These are phyloP conservation scores for Triplophysa yarkandensis DNA, from an alignment of 2,797 vertebrate genomes.

Conservation along the genomic window DNA sequence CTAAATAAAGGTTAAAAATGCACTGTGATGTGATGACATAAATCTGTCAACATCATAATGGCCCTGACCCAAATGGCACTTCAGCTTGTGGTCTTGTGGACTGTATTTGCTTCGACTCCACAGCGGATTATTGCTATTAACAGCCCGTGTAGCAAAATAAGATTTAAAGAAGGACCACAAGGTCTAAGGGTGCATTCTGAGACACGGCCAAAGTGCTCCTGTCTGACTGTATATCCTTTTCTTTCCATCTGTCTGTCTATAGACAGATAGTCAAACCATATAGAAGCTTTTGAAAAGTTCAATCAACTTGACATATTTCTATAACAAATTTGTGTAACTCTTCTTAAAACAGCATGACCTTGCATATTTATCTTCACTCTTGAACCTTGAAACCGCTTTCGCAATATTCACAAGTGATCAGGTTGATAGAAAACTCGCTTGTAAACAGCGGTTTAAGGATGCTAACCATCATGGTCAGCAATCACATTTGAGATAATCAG, in stretches of 20 bases:
- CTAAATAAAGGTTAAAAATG: neutral
- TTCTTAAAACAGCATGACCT: slow-evolving; percentile 27
- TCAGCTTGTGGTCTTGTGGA: neutral
- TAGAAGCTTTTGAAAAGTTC: neutral
- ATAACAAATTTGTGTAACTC: slow-evolving; percentile 7
- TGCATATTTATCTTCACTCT: slow-evolving; percentile 6
- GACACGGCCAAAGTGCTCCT: neutral
- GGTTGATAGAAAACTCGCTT: slow-evolving; percentile 43
- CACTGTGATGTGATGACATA: neutral
- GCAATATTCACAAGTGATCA: slow-evolving; percentile 30
- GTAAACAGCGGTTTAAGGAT: slow-evolving; percentile 49
- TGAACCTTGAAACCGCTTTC: slow-evolving; percentile 35
- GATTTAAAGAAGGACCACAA: neutral
- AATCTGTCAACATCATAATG: slow-evolving; percentile 3
- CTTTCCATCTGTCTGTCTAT: neutral
- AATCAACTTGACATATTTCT: slow-evolving; percentile 17
- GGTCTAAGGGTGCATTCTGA: neutral
- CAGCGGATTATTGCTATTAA: neutral
- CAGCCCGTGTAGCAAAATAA: slow-evolving; percentile 1
- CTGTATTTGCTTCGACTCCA: neutral
- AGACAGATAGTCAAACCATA: neutral
- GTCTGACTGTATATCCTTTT: neutral
- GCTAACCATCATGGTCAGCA: slow-evolving; percentile 72
- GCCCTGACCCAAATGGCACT: neutral
- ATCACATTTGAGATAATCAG: slow-evolving; percentile 78